Evolutionary conservation across 2,797 vertebrate species (phyloP), one percentile per base, ranked within the genome.

Genomic region (Mallotus villosus): DNA sequence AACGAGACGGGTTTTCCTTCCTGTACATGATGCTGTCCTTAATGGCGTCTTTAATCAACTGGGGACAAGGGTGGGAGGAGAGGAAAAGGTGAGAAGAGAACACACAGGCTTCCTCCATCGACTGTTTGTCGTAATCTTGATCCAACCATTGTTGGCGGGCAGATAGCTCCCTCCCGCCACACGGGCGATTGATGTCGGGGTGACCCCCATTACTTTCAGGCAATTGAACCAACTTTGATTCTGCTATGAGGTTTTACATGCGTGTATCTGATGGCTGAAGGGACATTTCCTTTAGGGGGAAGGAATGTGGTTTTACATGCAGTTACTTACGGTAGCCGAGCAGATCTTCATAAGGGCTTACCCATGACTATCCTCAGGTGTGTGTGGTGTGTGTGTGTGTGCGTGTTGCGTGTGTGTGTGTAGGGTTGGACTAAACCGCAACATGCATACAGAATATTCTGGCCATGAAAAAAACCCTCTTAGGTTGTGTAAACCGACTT

Each of bases 41-140:
- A 69, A 99, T 95, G 24, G 96, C 95, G 11, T 97, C 90, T 86
- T 96, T 97, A 71, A 99, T 98, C 79, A 95, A 92, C 98, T 99
- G 76, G 2, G 12, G 2, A 46, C 9, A 46, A 46, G 3, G 41
- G 41, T 46, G 41, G 41, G 41, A 46, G 41, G 9, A 11, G 12
- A 12, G 41, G 41, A 46, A 8, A 2, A 8, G 41, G 12, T 46
- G 41, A 46, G 0, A 11, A 46, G 41, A 46, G 9, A 46, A 24
- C 29, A 27, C 59, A 55, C 55, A 8, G 37, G 29, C 62, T 9
- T n/a, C 66, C 49, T 22, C 25, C 25, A 32, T 19, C 53, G 37
- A 64, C 37, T 19, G 25, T 24, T 21, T 9, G 12, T 22, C 37
- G 21, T 27, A 60, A 46, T 71, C 53, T 60, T 37, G 22, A 53